A percentile compares a stretch with the other conserved stretches of the same genome.
phyloP scores from a whole-genome alignment of 2,888 invertebrate genomes.

The Busseola fusca region DNA sequence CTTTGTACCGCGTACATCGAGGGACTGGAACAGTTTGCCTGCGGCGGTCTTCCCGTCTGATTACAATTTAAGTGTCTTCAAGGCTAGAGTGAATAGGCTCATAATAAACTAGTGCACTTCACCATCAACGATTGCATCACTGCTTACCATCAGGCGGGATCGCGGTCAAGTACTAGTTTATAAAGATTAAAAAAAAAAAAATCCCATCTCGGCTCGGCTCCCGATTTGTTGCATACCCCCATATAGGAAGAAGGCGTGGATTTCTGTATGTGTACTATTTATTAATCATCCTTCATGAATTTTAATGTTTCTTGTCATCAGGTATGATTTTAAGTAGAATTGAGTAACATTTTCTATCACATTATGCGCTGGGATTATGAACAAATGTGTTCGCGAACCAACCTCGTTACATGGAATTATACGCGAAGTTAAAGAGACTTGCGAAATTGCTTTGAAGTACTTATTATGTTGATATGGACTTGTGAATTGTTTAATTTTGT shows the following conservation, averaged over 20 bases:
- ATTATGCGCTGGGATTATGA: slow-evolving; percentile 1
- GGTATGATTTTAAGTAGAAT: neutral
- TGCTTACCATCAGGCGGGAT: too few relatives aligned
- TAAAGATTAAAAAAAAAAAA: too few relatives aligned
- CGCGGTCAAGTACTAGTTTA: too few relatives aligned
- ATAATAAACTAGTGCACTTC: too few relatives aligned
- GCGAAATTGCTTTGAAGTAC: slow-evolving; percentile 25
- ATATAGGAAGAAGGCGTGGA: too few relatives aligned
- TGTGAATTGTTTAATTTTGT: slow-evolving; percentile 13
- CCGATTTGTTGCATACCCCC: neutral
- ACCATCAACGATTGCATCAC: too few relatives aligned
- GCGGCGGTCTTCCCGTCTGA: too few relatives aligned
- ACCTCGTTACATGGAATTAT: slow-evolving; percentile 20
- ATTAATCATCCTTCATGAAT: neutral
- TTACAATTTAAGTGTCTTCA: too few relatives aligned
- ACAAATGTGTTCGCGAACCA: slow-evolving; percentile 11
- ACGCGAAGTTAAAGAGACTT: slow-evolving; percentile 12
- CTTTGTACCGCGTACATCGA: too few relatives aligned
- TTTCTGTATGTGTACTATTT: neutral
- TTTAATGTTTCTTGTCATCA: slow-evolving; percentile 1
- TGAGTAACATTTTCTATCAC: slow-evolving; percentile 1
- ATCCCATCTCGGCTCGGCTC: neutral
- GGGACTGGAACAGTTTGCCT: too few relatives aligned
- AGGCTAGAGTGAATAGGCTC: too few relatives aligned
- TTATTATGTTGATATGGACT: slow-evolving; percentile 5